Percentiles rank a stretch among this genome's conserved stretches.
Conservation (phyloP, 2,888 invertebrate species). For the Agonopterix subpropinquella region DNA sequence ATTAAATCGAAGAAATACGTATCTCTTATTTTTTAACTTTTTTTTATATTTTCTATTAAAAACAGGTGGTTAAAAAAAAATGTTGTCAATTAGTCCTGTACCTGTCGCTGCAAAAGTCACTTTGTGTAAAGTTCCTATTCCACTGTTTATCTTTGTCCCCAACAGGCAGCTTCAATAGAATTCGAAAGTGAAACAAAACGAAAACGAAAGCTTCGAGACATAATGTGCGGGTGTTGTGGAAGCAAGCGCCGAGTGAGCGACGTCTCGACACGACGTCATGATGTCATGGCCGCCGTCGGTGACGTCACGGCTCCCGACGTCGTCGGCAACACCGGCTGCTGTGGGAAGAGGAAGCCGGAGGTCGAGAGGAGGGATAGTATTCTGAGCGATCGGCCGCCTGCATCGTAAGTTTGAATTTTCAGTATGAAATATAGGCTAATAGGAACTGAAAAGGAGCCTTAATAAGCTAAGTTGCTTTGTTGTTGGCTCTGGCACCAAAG, state of each 20-base stretch:
- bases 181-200: constrained; percentile 62
- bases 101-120: no score
- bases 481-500: no score
- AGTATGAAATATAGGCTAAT: no score
- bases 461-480: no score
- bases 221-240: constrained; percentile 54
- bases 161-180: constrained; percentile 38
- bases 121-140: no score
- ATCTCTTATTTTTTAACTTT: no score
- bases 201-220: constrained; percentile 65
- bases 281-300: constrained; percentile 16
- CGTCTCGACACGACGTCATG: constrained; percentile 18
- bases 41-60: no score
- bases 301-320: constrained; percentile 29
- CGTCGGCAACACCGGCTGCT: constrained; percentile 49
- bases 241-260: constrained; percentile 40
- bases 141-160: not conserved
- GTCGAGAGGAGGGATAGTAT: constrained; percentile 73
- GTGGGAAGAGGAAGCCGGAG: constrained; percentile 55
- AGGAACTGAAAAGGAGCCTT: no score
- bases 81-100: no score
- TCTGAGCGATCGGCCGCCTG: constrained; percentile 62
- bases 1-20: no score
- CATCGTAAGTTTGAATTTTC: constrained; percentile 35
- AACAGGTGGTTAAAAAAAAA: no score